Evolutionary conservation across 2,888 invertebrate species (phyloP), one percentile per base, ranked within the genome.

Genomic region (Chrysomela aeneicollis): DNA sequence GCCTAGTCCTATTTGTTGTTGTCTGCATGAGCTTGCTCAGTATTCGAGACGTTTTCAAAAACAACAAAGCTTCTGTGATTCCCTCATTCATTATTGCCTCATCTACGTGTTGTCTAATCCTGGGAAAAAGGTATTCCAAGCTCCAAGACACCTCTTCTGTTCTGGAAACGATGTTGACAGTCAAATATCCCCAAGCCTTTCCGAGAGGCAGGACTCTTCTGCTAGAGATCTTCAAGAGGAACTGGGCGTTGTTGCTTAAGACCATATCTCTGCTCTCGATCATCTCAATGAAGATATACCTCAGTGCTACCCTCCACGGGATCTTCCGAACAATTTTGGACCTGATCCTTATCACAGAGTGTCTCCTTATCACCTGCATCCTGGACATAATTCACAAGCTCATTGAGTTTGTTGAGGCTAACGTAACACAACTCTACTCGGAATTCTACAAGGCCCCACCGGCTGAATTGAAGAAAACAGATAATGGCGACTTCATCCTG

Each of bases 391-490:
- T 64, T 1, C 19, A 52, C 18, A 35, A 32, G 21, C 51, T 37
- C 9, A 35, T 59, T 15, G 8, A 54, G 21, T 10, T 9, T 21
- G 22, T 66, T 9, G 21, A 51, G 30, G 47, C 52, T 32, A 62
- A 58, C 5, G 10, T 61, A 32, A 12, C 46, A 18, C 26, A 64
- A 4, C 42, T 52, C 5, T 64, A 62, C 22, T 26, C 59, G 1
- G 61, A 69, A 12, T 69, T 61, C 37, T 67, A 69, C 32, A 60
- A 58, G 9, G 60, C 61, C 42, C 66, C 64, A 1, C 63, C 64
- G 17, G 69, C 69, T 47, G 59, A 67, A n/a, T 35, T 69, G 2
- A 54, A 61, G 47, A 62, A 63, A 61, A 46, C 50, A 1, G 63
- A 64, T 5, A 52, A 61, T 19, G 64, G 66, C 12, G 63, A 69